Conservation (phyloP, 2,888 invertebrate genomes). For the Slavum lentiscoides region DNA sequence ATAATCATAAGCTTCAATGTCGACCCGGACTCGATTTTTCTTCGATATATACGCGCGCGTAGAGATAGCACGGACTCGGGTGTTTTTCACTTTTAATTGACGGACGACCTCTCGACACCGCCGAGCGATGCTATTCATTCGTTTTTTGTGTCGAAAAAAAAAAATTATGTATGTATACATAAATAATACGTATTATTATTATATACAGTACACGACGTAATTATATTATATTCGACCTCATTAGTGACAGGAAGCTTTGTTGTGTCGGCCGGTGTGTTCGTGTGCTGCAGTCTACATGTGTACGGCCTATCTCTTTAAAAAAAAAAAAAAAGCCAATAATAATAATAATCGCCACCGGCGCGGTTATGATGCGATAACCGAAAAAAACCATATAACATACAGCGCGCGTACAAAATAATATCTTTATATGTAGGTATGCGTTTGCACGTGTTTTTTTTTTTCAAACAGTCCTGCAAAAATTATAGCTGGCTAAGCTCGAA, state of each 20-base stretch:
- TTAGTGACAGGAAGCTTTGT: conserved; percentile 50
- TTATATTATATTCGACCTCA: conserved; percentile 43
- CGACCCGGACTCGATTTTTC: conserved; percentile 40
- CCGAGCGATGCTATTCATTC: too few relatives aligned
- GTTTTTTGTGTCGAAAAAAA: conserved; percentile 26
- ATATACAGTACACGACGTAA: conserved; percentile 17
- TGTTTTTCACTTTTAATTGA: conserved; percentile 34
- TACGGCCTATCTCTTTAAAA: too few relatives aligned
- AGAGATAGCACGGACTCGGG: neutral
- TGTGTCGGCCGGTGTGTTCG: neutral
- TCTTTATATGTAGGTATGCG: neutral
- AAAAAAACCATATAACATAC: neutral
- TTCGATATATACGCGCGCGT: conserved; percentile 2
- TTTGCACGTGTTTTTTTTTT: neutral
- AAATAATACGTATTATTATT: too few relatives aligned
- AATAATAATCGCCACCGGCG: neutral
- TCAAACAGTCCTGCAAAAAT: too few relatives aligned
- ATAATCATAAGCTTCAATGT: conserved; percentile 34
- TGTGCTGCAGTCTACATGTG: too few relatives aligned
- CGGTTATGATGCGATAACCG: neutral
- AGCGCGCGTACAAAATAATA: neutral
- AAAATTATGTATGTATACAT: too few relatives aligned
- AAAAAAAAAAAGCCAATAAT: too few relatives aligned
- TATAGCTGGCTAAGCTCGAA: too few relatives aligned
- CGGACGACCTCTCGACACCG: conserved; percentile 33